phyloP scores from a whole-genome alignment of 2,888 invertebrate genomes.

The Sphinx pinastri region DNA sequence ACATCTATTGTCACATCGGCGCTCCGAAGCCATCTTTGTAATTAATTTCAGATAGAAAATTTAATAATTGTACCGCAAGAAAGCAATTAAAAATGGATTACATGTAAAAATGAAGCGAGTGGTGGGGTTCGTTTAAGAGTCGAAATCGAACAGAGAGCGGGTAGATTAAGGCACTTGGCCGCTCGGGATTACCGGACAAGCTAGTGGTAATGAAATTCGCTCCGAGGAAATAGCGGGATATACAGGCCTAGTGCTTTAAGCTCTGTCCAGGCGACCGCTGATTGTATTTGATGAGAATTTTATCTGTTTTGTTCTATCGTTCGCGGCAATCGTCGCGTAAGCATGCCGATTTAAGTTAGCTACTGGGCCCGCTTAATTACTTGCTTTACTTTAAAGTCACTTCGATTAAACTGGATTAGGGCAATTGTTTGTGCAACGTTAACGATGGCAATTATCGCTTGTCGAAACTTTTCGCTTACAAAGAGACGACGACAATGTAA shows the following conservation, averaged over 20 bases:
- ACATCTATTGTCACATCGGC: conserved; percentile 74
- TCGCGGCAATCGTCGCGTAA: conserved; percentile 60
- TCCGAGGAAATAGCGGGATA: conserved; percentile 73
- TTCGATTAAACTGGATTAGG: conserved; percentile 36
- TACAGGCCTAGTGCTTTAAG: conserved; percentile 77
- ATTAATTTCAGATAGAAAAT: conserved; percentile 77
- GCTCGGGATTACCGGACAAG: conserved; percentile 74
- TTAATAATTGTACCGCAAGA: conserved; percentile 66
- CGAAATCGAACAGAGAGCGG: conserved; percentile 73
- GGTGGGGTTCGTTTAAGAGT: conserved; percentile 67
- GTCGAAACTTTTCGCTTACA: conserved; percentile 27
- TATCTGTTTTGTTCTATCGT: conserved; percentile 74
- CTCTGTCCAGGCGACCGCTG: conserved; percentile 75
- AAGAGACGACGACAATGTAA: conserved; percentile 20
- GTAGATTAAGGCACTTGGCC: conserved; percentile 79
- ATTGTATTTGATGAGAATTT: conserved; percentile 82
- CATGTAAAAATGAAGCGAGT: conserved; percentile 77
- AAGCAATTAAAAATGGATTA: conserved; percentile 82
- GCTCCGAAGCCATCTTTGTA: conserved; percentile 67
- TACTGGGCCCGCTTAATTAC: conserved; percentile 63
- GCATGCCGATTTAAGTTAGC: conserved; percentile 64
- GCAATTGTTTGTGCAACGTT: conserved; percentile 38
- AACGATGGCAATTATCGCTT: conserved; percentile 28
- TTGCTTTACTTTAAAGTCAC: conserved; percentile 52
- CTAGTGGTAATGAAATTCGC: conserved; percentile 82